Conservation (phyloP, 2,797 vertebrate species). For the Hippopotamyrus pictus region DNA sequence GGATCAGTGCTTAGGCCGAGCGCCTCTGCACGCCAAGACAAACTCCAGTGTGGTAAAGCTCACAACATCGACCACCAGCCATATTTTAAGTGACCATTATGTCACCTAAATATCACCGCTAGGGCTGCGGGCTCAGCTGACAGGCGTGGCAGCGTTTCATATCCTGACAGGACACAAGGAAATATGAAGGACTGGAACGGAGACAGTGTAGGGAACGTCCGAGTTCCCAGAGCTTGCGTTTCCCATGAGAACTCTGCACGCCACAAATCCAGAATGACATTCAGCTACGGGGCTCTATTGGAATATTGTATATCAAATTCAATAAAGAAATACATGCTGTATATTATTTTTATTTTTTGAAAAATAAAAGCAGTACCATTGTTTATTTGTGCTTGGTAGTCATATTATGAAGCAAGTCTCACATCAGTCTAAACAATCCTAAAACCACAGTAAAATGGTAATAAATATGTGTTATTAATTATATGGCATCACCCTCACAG, state of each 20-base stretch:
- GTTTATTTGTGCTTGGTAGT: background rate
- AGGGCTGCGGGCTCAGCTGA: constrained; percentile 28
- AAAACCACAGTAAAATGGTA: background rate
- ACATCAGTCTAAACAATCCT: background rate
- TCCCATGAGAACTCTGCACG: background rate
- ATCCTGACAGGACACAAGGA: constrained; percentile 44
- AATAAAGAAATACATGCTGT: background rate
- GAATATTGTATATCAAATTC: background rate
- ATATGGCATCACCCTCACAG: background rate
- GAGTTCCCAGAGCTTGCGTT: background rate
- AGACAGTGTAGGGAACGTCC: background rate
- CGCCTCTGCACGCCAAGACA: constrained; percentile 43
- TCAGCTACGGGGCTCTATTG: background rate
- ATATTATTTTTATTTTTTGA: background rate
- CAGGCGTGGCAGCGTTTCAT: constrained; percentile 46
- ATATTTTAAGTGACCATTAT: constrained; percentile 38
- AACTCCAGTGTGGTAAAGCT: constrained; percentile 49
- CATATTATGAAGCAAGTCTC: background rate
- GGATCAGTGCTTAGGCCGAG: constrained; percentile 44
- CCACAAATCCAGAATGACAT: background rate
- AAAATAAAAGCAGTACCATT: background rate
- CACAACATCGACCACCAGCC: constrained; percentile 38
- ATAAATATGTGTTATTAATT: background rate
- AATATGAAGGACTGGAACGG: background rate
- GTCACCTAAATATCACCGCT: constrained; percentile 33